Percentiles rank a stretch among this genome's conserved stretches.
These are phyloP conservation scores for Andrena marginata DNA, from an alignment of 2,888 invertebrate species.

Conservation along the genomic window DNA sequence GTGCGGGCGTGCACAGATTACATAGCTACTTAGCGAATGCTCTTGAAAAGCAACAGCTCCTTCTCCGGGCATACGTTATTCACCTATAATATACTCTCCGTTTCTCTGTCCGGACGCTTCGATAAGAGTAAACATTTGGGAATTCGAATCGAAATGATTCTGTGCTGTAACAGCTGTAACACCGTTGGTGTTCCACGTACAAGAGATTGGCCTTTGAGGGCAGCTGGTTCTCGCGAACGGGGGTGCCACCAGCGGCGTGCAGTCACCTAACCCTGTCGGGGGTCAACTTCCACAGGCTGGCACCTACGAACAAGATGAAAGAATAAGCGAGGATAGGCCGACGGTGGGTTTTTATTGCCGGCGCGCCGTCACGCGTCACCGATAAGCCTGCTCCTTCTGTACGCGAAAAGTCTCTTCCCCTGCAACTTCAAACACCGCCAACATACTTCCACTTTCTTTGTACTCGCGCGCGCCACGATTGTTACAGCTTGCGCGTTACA, in stretches of 20 bases:
- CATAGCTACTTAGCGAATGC: no score
- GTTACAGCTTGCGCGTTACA: no score
- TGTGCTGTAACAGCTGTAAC: neutral
- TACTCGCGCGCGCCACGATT: neutral
- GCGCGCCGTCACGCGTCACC: conserved; percentile 79
- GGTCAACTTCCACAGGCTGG: conserved; percentile 66
- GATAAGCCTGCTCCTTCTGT: conserved; percentile 70
- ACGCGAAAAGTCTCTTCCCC: conserved; percentile 16
- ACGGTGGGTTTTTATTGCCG: conserved; percentile 76
- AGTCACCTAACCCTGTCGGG: conserved; percentile 62
- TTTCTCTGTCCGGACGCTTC: no score
- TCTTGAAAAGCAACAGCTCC: no score
- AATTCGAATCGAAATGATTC: no score
- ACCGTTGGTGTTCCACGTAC: conserved; percentile 25
- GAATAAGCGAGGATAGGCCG: conserved; percentile 72
- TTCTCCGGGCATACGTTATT: no score
- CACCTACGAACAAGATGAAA: conserved; percentile 79
- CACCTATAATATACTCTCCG: no score
- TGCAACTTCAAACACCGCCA: conserved; percentile 16
- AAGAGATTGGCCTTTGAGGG: conserved; percentile 20
- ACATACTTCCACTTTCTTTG: conserved; percentile 3
- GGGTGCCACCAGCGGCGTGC: conserved; percentile 46
- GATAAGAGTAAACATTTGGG: no score
- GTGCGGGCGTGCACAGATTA: no score
- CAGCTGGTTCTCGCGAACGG: conserved; percentile 53